Percentiles rank a stretch among this genome's conserved stretches.
Evolutionary conservation across 2,113 vertebrate genomes (phyloP).

Genomic region (Colistium nudipinnis): DNA sequence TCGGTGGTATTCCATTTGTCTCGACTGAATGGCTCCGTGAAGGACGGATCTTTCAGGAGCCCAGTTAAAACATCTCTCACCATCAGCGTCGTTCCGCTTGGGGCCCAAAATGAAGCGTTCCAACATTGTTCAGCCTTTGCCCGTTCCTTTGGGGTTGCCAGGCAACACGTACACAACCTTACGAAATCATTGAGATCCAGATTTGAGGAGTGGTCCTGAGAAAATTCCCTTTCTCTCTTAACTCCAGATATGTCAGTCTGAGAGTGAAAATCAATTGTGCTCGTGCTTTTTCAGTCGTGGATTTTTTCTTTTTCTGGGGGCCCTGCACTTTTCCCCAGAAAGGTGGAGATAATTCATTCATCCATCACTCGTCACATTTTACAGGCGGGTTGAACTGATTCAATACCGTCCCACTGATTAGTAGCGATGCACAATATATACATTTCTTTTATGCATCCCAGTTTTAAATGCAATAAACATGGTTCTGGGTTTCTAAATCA

Average conservation of each 20-base stretch:
- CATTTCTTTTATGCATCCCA: too few species aligned
- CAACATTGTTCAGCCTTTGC: constrained; percentile 58
- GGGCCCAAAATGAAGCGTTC: constrained; percentile 64
- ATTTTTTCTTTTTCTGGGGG: too few species aligned
- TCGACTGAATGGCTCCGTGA: constrained; percentile 56
- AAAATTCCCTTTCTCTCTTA: constrained; percentile 67
- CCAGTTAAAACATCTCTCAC: constrained; percentile 68
- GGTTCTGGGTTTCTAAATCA: too few species aligned
- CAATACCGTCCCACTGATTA: too few species aligned
- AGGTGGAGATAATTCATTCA: neutral
- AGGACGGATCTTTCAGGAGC: constrained; percentile 67
- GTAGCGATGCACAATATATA: too few species aligned
- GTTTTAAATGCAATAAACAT: too few species aligned
- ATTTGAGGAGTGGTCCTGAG: constrained; percentile 50
- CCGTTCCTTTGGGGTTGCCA: constrained; percentile 66
- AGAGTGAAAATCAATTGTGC: constrained; percentile 20
- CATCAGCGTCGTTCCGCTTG: constrained; percentile 51
- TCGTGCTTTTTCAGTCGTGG: constrained; percentile 45
- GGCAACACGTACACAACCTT: constrained; percentile 65
- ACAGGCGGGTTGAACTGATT: too few species aligned
- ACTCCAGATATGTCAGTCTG: constrained; percentile 46
- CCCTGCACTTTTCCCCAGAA: neutral
- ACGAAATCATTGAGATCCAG: too few species aligned
- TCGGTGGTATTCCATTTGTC: constrained; percentile 58
- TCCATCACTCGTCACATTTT: neutral